Base-by-base conservation (phyloP, 2,113 vertebrate species). In the Brachypteracias leptosomus region DNA sequence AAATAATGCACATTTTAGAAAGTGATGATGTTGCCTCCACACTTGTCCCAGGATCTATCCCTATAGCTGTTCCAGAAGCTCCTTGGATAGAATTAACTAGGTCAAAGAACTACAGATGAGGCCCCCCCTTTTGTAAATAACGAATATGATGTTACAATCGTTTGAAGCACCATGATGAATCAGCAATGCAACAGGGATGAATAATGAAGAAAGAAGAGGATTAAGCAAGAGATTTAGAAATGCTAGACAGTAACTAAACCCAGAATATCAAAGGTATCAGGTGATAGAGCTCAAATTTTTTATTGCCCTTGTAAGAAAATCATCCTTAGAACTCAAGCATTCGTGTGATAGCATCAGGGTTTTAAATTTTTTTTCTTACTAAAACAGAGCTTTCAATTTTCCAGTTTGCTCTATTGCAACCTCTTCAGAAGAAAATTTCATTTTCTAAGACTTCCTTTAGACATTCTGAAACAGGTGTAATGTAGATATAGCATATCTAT, bases 1-100 rank as follows among this genome's bases (percentile, higher is more conserved):
- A 97, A 81, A 85, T 58, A 92, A 95, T 89, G 72, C 40, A 67
- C 47, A 87, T 66, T 77, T 90, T 90, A 93, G 63, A 73, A 96
- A 90, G 36, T 25, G 14, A 31, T 78, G 7, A 85, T 58, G 16
- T 71, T 84, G 52, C 77, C 28, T 81, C 44, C 52, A 35, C 24
- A 44, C 26, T 76, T 79, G 26, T 75, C 28, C 16, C 35, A 77
- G 62, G 16, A 35, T 85, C 76, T 92, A 47, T 78, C 62, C 73
- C 55, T 11, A 21, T 13, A 85, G 58, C 40, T 92, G 36, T 66
- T 90, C 76, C 38, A 44, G 54, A 82, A 95, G 70, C 8, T 59
- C 81, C 70, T 38, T 36, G 19, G 22, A 17, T 28, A 65, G 21
- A 70, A 80, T 67, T 42, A 83, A 29, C 7, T 13, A n/a, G 10